Evolutionary conservation across 2,797 vertebrate genomes (phyloP).

Genomic region (Melanotaenia boesemani): DNA sequence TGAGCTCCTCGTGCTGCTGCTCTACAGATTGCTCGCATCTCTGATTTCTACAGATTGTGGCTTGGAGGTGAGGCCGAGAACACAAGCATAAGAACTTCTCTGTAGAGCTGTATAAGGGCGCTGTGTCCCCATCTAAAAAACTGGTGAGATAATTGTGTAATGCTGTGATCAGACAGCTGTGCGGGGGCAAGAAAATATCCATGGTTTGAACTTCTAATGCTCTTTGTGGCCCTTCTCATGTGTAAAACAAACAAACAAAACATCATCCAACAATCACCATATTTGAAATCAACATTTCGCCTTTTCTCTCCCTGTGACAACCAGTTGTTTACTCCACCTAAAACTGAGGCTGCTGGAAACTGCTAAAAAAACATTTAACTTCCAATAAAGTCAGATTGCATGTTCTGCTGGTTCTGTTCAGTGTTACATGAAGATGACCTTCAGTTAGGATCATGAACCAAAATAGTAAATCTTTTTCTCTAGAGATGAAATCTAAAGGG

Average conservation of each 20-base stretch:
- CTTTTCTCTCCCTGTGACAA: neutral
- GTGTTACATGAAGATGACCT: too few relatives aligned
- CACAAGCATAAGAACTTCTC: neutral
- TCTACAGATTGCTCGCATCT: neutral
- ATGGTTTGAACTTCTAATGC: neutral
- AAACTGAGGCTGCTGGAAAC: neutral
- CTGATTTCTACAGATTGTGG: neutral
- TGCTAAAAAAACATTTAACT: neutral
- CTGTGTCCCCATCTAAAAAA: neutral
- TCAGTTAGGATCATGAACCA: neutral
- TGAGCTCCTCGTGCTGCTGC: neutral
- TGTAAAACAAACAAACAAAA: neutral
- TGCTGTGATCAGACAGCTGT: neutral
- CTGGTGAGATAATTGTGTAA: neutral
- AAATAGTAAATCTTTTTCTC: neutral
- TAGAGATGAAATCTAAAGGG: neutral
- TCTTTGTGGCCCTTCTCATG: neutral
- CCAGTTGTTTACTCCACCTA: neutral
- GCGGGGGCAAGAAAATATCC: neutral
- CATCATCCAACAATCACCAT: neutral
- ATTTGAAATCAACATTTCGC: neutral
- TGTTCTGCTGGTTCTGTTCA: neutral
- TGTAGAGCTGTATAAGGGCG: too few relatives aligned
- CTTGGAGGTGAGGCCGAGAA: neutral
- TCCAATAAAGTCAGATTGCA: neutral